Evolutionary conservation across 2,113 vertebrate species (phyloP), one percentile per base, ranked within the genome.

Genomic region (Galemys pyrenaicus): DNA sequence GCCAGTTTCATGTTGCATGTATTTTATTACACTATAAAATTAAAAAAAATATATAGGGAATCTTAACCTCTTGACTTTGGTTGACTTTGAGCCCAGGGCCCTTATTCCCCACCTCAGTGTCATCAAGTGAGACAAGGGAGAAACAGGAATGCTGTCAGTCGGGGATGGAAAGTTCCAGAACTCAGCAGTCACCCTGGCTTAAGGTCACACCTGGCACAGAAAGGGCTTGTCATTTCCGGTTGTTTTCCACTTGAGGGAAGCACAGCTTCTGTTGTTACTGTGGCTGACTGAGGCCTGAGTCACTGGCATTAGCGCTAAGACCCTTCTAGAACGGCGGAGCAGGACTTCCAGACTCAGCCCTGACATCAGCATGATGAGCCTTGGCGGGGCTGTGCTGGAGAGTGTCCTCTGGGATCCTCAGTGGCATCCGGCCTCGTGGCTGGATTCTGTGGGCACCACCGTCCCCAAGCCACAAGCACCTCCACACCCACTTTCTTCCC

Each of bases 211-310:
- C 37, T 58, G 64, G 26, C 6, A 17, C 13, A 13, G 46, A 2
- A 30, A 71, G 65, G 32, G 28, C 51, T 41, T 2, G 8, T 1
- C 2, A 24, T 65, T 46, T 71, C 56, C 54, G 30, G 28, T 6
- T 49, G 39, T 37, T 67, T 83, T 46, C 37, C 6, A 30, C 30
- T 8, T 60, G 17, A 70, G 62, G 83, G 65, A 85, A 56, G 37
- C 60, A 16, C 41, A 19, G 46, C n/a, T 67, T 73, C 1, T 19
- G 32, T 26, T 16, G 13, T 20, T 37, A 41, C 6, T 19, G 39
- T 1, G 9, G 68, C 35, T 24, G 39, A 6, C n/a, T 0, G 0
- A 56, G 58, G n/a, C n/a, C 16, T 58, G 41, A 7, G 10, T n/a
- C 60, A 58, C 30, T 78, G 5, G 2, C 20, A 1, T 39, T 54